A percentile compares a stretch with the other conserved stretches of the same genome.
These are phyloP conservation scores for Bombus consobrinus DNA, from an alignment of 1,140 invertebrate species.

Conservation along the genomic window DNA sequence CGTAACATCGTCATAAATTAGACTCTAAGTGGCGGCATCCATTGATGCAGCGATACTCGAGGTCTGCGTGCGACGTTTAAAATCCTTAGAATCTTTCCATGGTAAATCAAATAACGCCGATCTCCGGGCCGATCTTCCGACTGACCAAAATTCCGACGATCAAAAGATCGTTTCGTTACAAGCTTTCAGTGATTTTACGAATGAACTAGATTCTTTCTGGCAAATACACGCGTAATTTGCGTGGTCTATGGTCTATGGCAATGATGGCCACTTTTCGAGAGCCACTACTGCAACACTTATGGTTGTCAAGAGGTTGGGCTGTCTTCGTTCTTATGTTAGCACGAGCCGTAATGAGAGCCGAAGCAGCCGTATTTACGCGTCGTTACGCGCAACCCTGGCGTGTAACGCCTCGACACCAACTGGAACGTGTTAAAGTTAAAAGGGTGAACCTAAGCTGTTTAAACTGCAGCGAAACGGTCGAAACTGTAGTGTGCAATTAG, in stretches of 20 bases:
- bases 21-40: background rate
- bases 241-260: no score
- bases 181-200: background rate
- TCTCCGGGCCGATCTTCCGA: background rate
- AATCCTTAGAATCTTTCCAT: no score
- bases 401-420: constrained; percentile 14
- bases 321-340: background rate
- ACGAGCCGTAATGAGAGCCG: constrained; percentile 8
- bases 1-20: background rate
- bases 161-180: background rate
- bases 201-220: background rate
- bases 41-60: background rate
- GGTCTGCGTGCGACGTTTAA: background rate
- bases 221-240: no score
- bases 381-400: constrained; percentile 23
- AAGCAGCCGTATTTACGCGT: constrained; percentile 20
- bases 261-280: background rate
- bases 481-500: background rate
- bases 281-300: background rate
- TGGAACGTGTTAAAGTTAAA: constrained; percentile 7
- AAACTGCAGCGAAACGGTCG: background rate
- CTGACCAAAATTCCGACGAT: no score
- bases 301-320: constrained; percentile 8
- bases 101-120: fast-evolving
- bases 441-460: background rate